Base-by-base conservation (phyloP, 1,140 invertebrate genomes). In the Penaeus chinensis region DNA sequence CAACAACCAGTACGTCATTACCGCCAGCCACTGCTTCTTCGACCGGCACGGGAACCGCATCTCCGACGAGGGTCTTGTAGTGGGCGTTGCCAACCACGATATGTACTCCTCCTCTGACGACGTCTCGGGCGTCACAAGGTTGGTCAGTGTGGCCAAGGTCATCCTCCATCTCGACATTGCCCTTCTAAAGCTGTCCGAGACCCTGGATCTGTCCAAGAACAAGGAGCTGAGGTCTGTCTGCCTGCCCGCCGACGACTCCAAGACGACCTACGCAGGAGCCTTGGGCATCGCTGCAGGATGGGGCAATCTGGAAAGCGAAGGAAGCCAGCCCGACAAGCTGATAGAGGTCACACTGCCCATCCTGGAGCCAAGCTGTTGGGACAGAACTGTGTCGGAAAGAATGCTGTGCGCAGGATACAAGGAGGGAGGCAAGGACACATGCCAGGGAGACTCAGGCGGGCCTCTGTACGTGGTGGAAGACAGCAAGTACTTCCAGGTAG, bases 371-470 rank as follows among this genome's bases (percentile, higher is more conserved):
- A 22, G 5, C 22, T 22, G 8, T 47, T 77, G 74, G 74, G 74
- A 13, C 27, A 32, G 20, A 47, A 8, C 24, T 5, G 18, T 77
- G 19, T 22, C 24, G 8, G 74, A 22, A 20, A 77, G 27, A 7
- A 77, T 77, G 69, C 20, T 88, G 20, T 88, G 86, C 54, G 86
- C 86, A 54, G 86, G 84, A n/a, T 63, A 54, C 22, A 24, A 69
- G 65, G 82, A 88, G 24, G 86, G 86, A 66, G 85, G 87, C 69
- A 61, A 82, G 20, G 84, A 88, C 60, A 95, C 95, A 0, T 96
- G 96, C 91, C 95, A 96, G 92, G 94, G 90, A 62, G 90, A 90
- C 82, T 89, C 86, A 60, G 90, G 90, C 27, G 90, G 90, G 20
- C 90, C 90, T 22, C 87, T 90, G 13, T 71, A 85, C 63, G 65